Base-by-base conservation (phyloP, 2,113 vertebrate species). In the Gorilla gorilla region DNA sequence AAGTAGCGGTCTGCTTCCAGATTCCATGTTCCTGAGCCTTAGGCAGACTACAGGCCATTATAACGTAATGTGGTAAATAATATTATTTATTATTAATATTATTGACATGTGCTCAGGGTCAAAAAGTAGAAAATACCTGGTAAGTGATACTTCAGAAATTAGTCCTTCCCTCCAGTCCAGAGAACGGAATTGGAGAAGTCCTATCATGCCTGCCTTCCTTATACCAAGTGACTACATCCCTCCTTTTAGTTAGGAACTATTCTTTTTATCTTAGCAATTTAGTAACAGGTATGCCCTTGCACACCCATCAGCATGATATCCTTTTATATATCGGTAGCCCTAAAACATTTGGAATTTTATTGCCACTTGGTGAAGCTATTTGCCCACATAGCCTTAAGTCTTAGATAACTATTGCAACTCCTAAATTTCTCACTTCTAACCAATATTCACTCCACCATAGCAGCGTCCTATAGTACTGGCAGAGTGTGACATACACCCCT, bases 171-270 rank as follows among this genome's bases (percentile, higher is more conserved):
- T 3, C 22, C 22, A 30, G 45, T 59, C 52, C 30, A 73, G 35
- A 72, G 45, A 88, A 88, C 1, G 17, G 72, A 2, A 35, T 83
- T 61, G 57, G 48, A 87, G 43, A 82, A 76, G 35, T 27, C 25
- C 82, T 12, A 6, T 2, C 12, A 30, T 27, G 40, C n/a, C 11
- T 16, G 61, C 66, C 66, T 68, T 48, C 38, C 23, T 25, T n/a
- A 40, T 0, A 6, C 14, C 23, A 35, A 45, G 23, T 16, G 57
- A 66, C 18, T 8, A 0, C 8, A 9, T 18, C 27, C 12, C 23
- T 59, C 27, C n/a, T 81, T 8, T n/a, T 27, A 43, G 48, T 82
- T 64, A 75, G 23, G 23, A 55, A 79, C 2, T 3, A 6, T 5
- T 64, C 27, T 93, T 89, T 83, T 55, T 5, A 61, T 70, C 13